Conservation (phyloP, 2,797 vertebrate species). For the Poecilia wingei region DNA sequence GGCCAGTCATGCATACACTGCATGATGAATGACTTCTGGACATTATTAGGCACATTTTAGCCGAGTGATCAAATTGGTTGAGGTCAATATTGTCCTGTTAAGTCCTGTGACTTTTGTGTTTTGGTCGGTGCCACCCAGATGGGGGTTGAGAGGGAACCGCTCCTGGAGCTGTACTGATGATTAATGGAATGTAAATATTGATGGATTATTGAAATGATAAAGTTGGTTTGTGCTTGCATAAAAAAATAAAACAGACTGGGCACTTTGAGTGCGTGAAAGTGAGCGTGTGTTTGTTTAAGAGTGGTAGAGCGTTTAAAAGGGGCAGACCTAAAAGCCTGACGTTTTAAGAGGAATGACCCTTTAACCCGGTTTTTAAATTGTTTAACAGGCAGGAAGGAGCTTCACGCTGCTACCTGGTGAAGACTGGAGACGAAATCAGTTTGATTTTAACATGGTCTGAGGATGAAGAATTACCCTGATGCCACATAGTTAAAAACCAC, state of each 20-base stretch:
- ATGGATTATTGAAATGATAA: conserved; percentile 77
- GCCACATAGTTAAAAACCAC: conserved; percentile 52
- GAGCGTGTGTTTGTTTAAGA: neutral
- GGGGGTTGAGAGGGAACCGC: conserved; percentile 26
- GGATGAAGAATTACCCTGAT: conserved; percentile 30
- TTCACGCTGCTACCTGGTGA: conserved; percentile 7
- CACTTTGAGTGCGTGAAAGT: conserved; percentile 28
- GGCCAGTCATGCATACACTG: neutral
- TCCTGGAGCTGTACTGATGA: conserved; percentile 65
- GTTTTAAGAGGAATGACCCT: conserved; percentile 52
- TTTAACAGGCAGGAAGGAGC: conserved; percentile 26
- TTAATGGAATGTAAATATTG: conserved; percentile 77
- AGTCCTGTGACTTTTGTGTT: conserved; percentile 50
- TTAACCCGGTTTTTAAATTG: conserved; percentile 51
- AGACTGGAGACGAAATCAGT: conserved; percentile 41
- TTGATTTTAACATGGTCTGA: conserved; percentile 41
- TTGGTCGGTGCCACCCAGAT: conserved; percentile 38
- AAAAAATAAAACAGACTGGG: conserved; percentile 58
- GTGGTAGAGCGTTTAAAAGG: conserved; percentile 27
- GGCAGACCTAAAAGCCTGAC: conserved; percentile 49
- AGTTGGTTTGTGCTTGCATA: conserved; percentile 48
- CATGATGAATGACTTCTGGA: conserved; percentile 48
- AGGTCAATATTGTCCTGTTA: conserved; percentile 68
- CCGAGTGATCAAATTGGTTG: conserved; percentile 48
- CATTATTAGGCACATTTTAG: conserved; percentile 62